Conservation (phyloP, 2,797 vertebrate genomes). For the Odontamblyopus rebecca region DNA sequence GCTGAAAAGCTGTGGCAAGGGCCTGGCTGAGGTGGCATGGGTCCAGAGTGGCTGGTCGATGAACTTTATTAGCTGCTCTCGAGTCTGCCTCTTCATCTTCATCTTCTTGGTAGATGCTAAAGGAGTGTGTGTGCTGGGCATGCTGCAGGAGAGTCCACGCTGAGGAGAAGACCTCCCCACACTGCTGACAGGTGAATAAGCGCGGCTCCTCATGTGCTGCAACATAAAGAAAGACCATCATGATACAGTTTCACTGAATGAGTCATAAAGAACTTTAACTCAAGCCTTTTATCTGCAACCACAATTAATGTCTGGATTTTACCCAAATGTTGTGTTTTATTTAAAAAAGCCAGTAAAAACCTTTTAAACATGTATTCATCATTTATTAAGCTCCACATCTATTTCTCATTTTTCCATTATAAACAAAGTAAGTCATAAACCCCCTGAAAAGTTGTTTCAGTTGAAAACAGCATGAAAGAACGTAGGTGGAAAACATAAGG, state of each 20-base stretch:
- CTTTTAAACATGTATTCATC: neutral
- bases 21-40: slow-evolving; percentile 71
- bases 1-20: slow-evolving; percentile 72
- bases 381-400: neutral
- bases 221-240: slow-evolving; percentile 33
- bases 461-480: slow-evolving; percentile 12
- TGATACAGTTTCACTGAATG: neutral
- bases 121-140: slow-evolving; percentile 81
- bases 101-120: slow-evolving; percentile 82
- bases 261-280: neutral
- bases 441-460: neutral
- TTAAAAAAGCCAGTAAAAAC: neutral
- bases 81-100: slow-evolving; percentile 28
- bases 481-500: slow-evolving; percentile 23
- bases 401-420: neutral
- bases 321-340: neutral
- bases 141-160: slow-evolving; percentile 84
- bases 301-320: neutral
- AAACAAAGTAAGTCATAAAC: neutral
- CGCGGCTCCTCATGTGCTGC: slow-evolving; percentile 69
- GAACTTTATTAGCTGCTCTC: slow-evolving; percentile 21
- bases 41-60: slow-evolving; percentile 67
- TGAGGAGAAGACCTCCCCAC: slow-evolving; percentile 73
- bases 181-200: slow-evolving; percentile 82
- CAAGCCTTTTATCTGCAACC: neutral